Percentiles rank a stretch among this genome's conserved stretches.
These are phyloP conservation scores for Hydrozoanthus tunicans DNA, from an alignment of 64 coral and sea anemone species.

Conservation along the genomic window DNA sequence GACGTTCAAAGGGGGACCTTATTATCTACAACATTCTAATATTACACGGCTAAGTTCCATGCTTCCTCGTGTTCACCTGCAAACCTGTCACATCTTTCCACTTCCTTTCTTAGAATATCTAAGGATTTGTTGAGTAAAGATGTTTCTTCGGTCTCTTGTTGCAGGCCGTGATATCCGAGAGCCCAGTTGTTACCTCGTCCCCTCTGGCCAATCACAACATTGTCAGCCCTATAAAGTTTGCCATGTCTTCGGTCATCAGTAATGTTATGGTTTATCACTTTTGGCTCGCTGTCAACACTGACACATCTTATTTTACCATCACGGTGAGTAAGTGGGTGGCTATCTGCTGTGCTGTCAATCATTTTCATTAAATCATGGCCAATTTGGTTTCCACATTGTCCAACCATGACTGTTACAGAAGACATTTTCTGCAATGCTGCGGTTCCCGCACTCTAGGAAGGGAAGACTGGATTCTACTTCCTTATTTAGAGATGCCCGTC, in stretches of 20 bases:
- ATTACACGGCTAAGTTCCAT: too few species aligned
- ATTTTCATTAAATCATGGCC: slow-evolving; percentile 86
- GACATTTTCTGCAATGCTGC: slow-evolving; percentile 55
- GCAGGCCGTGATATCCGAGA: slow-evolving; percentile 71
- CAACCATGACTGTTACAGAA: slow-evolving; percentile 80
- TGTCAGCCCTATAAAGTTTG: slow-evolving; percentile 60
- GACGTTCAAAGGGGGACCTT: too few species aligned
- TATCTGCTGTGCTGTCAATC: slow-evolving; percentile 72
- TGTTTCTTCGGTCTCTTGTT: slow-evolving; percentile 56
- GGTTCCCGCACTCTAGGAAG: background rate
- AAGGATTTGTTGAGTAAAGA: slow-evolving; percentile 73
- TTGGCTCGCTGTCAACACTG: slow-evolving; percentile 86
- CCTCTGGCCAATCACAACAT: slow-evolving; percentile 65
- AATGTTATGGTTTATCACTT: slow-evolving; percentile 66
- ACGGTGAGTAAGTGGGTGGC: slow-evolving; percentile 82
- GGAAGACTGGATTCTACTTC: background rate
- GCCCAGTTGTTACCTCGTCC: slow-evolving; percentile 92
- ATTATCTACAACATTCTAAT: too few species aligned
- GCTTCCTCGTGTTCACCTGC: slow-evolving; percentile 48
- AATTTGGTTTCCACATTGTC: slow-evolving; percentile 94
- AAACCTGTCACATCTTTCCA: slow-evolving; percentile 86
- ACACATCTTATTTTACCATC: slow-evolving; percentile 95
- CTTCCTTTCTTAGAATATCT: slow-evolving; percentile 81
- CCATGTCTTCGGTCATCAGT: slow-evolving; percentile 50
- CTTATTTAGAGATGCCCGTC: background rate